A percentile compares a stretch with the other conserved stretches of the same genome.
phyloP scores from a whole-genome alignment of 2,113 vertebrate species.

The Salvator merianae region DNA sequence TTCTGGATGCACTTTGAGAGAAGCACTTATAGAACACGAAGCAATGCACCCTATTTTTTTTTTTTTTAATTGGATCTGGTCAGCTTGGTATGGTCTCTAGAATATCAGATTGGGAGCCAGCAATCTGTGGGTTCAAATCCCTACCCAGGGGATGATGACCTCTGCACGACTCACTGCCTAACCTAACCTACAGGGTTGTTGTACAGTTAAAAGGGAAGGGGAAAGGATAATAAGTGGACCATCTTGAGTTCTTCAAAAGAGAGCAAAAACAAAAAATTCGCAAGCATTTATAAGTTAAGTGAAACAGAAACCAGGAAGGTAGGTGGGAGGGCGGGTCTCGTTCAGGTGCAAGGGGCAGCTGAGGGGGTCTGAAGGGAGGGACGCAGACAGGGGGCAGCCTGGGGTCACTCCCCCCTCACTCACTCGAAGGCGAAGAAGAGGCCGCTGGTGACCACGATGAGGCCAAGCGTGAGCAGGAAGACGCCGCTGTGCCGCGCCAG shows the following conservation, averaged over 20 bases:
- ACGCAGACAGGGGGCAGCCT: not conserved
- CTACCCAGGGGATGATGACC: not conserved
- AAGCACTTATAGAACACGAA: too few relatives aligned
- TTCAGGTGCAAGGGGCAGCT: too few relatives aligned
- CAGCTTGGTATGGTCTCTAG: too few relatives aligned
- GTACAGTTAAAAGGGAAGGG: not conserved
- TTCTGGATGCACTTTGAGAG: too few relatives aligned
- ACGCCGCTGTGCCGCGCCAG: constrained; percentile 88
- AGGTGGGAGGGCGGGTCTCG: too few relatives aligned
- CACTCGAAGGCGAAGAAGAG: constrained; percentile 97
- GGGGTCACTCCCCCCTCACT: constrained; percentile 54
- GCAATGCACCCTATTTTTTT: too few relatives aligned
- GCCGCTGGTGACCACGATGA: constrained; percentile 88
- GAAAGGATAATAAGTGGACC: not conserved
- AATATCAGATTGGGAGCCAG: too few relatives aligned
- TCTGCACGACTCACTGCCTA: not conserved
- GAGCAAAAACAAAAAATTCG: not conserved
- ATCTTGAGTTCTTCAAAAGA: too few relatives aligned
- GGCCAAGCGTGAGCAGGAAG: constrained; percentile 88
- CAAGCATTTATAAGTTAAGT: too few relatives aligned
- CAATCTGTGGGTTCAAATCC: too few relatives aligned
- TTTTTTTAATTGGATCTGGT: too few relatives aligned
- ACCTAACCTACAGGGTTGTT: not conserved
- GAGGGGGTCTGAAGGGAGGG: not conserved
- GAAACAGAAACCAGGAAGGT: too few relatives aligned